Conservation (phyloP, 1,140 invertebrate genomes). For the Leptinotarsa texana region DNA sequence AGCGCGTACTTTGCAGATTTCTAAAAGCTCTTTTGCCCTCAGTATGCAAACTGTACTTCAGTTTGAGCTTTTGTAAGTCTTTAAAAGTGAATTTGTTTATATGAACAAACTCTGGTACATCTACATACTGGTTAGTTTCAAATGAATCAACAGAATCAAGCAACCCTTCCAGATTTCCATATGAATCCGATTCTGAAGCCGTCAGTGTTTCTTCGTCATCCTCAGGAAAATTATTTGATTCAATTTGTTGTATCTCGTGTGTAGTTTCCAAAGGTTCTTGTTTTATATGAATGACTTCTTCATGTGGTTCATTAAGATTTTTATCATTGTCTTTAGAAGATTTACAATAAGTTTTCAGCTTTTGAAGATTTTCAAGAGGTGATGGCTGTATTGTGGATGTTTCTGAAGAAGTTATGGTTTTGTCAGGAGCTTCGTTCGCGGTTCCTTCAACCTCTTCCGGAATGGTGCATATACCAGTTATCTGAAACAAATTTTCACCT, state of each 20-base stretch:
- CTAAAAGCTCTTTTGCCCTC: neutral
- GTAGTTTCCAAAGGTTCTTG: neutral
- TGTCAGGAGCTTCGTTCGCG: neutral
- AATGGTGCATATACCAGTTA: neutral
- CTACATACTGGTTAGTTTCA: constrained; percentile 16
- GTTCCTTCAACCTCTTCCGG: neutral
- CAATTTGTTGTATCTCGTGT: neutral
- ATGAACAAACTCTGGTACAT: constrained; percentile 25
- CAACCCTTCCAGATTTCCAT: neutral
- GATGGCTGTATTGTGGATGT: neutral
- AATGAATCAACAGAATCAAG: constrained; percentile 5
- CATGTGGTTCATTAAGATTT: neutral
- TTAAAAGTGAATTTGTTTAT: constrained; percentile 17
- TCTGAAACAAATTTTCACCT: neutral
- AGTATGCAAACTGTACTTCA: neutral
- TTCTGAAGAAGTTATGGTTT: neutral
- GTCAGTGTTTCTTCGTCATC: constrained; percentile 4
- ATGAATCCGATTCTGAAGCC: neutral
- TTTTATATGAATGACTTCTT: neutral
- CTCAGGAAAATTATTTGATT: neutral
- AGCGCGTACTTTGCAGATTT: neutral
- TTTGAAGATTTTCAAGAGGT: neutral
- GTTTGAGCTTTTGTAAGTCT: constrained; percentile 4
- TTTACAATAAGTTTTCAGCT: neutral
- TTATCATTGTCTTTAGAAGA: neutral